Evolutionary conservation across 2,113 vertebrate species (phyloP).

Genomic region (Calyptommatus sinebrachiatus): DNA sequence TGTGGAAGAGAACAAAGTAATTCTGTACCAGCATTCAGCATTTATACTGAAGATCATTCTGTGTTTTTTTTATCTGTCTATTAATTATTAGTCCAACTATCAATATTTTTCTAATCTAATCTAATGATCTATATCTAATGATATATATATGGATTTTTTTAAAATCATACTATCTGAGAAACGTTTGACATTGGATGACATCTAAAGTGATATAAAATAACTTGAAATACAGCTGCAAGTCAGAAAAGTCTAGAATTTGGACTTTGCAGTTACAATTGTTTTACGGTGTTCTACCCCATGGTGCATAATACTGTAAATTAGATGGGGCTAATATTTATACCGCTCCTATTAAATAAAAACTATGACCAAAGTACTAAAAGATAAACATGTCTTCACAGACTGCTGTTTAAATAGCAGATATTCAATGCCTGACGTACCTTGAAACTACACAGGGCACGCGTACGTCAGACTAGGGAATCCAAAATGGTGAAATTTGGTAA

Average conservation of each 20-base stretch:
- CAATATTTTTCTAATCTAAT: slow-evolving; percentile 23
- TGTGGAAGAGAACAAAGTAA: not conserved
- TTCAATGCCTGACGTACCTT: too few relatives aligned
- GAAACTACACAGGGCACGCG: too few relatives aligned
- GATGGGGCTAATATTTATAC: not conserved
- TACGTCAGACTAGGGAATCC: too few relatives aligned
- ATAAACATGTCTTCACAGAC: not conserved
- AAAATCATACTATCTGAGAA: slow-evolving; percentile 3
- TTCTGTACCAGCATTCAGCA: not conserved
- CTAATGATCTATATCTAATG: too few relatives aligned
- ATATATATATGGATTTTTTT: slow-evolving; percentile 22
- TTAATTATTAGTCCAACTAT: accelerated
- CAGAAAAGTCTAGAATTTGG: not conserved
- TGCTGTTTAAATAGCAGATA: too few relatives aligned
- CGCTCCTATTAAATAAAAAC: not conserved
- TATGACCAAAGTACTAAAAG: not conserved
- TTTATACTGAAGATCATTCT: not conserved
- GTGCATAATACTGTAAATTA: not conserved
- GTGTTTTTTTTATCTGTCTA: not conserved
- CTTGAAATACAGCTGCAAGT: slow-evolving; percentile 16
- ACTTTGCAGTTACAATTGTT: slow-evolving; percentile 19
- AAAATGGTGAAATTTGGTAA: too few relatives aligned
- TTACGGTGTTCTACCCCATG: not conserved
- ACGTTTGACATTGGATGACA: slow-evolving; percentile 4
- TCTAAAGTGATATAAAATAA: slow-evolving; percentile 8